Percentiles rank a stretch among this genome's conserved stretches.
Conservation (phyloP, 2,888 invertebrate species). For the Leucozona laternaria region DNA sequence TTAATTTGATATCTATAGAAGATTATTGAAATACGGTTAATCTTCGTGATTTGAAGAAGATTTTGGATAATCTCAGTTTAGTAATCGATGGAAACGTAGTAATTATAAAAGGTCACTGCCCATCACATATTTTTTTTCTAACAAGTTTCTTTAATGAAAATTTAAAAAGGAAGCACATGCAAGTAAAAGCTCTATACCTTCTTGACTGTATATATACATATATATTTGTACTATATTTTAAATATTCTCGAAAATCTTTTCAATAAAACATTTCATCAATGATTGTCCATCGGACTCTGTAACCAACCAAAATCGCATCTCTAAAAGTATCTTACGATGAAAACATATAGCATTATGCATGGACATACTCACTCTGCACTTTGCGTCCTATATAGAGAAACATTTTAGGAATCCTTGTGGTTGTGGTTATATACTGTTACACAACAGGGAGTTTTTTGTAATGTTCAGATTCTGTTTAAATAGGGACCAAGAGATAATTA, state of each 20-base stretch:
- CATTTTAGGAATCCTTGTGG: neutral
- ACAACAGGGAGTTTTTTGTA: neutral
- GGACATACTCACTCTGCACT: slow-evolving; percentile 5
- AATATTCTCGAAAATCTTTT: slow-evolving; percentile 6
- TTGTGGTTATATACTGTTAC: neutral
- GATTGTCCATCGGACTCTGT: neutral
- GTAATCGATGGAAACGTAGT: too few species aligned
- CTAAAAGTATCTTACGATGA: slow-evolving; percentile 22
- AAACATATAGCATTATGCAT: neutral
- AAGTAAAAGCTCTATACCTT: too few species aligned
- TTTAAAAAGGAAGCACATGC: too few species aligned
- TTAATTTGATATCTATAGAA: too few species aligned
- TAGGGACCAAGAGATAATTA: neutral
- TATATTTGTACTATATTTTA: neutral
- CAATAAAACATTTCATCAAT: slow-evolving; percentile 28
- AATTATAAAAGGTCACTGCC: too few species aligned
- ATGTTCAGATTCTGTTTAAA: neutral
- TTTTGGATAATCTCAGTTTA: too few species aligned
- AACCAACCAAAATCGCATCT: slow-evolving; percentile 14
- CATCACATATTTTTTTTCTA: too few species aligned
- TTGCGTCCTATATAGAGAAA: neutral
- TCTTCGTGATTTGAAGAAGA: too few species aligned
- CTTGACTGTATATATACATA: too few species aligned
- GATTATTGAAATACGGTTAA: too few species aligned
- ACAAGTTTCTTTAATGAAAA: too few species aligned